Base-by-base conservation (phyloP, 2,888 invertebrate species). In the Hylaea fasciaria region DNA sequence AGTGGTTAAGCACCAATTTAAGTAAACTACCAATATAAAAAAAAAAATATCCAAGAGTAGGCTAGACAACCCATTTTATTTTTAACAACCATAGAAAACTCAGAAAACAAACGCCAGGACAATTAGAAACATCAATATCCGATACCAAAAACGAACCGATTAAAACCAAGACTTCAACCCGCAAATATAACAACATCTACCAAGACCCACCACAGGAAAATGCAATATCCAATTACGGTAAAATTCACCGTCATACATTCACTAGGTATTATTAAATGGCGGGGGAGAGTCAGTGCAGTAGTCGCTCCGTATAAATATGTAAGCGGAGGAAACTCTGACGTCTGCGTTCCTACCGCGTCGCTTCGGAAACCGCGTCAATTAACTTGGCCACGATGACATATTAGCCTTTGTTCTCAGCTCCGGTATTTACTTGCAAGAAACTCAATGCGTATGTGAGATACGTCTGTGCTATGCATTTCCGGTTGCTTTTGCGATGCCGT, bases 351-450 rank as follows among this genome's bases (percentile, higher is more conserved):
- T 82, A 87, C 64, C 82, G 86, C 85, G 83, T 82, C 82, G 84
- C 82, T 84, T 77, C 91, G 91, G 91, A 91, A 91, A 87, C 90
- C 87, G 85, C 90, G 91, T 91, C 91, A 91, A 91, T 92, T 92
- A 91, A 90, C 87, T 89, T 84, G 83, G 81, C 83, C 83, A 74
- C 86, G 85, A 90, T 91, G 91, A 91, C 91, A 91, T 91, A 92
- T 92, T 90, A 89, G 87, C 88, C 89, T 90, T 91, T 91, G 90
- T 91, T 89, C 87, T 78, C 63, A 65, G 71, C 76, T 72, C 73
- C 77, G 78, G 77, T 80, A 83, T 85, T 83, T 80, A 82, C 81
- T 82, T 77, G 78, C 80, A 82, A 86, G 81, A 81, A 82, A 78
- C 72, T 76, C 74, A 70, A 72, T 77, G 70, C 70, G 70, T 68